Percentiles rank a stretch among this genome's conserved stretches.
Conservation (phyloP, 2,888 invertebrate genomes). For the Dynastes tityus region DNA sequence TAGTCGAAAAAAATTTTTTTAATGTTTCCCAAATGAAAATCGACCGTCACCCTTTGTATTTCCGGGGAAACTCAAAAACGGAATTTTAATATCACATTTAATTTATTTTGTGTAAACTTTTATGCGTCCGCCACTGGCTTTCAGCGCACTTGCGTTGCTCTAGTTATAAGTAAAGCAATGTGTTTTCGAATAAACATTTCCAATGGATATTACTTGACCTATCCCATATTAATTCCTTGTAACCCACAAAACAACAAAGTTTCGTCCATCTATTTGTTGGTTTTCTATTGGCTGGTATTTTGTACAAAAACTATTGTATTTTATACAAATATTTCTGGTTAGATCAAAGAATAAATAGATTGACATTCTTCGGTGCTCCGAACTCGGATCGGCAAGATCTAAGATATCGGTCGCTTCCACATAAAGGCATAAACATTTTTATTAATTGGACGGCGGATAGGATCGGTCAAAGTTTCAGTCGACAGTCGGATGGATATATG, state of each 20-base stretch:
- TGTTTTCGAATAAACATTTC: background rate
- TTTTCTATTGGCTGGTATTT: background rate
- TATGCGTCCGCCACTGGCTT: no score
- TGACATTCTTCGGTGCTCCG: slow-evolving; percentile 38
- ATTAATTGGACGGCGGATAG: slow-evolving; percentile 46
- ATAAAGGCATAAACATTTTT: slow-evolving; percentile 49
- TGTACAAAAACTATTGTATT: slow-evolving; percentile 27
- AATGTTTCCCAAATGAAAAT: no score
- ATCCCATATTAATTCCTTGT: slow-evolving; percentile 2
- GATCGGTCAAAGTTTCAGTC: slow-evolving; percentile 32
- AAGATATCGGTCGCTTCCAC: slow-evolving; percentile 39
- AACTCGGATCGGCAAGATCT: slow-evolving; percentile 45
- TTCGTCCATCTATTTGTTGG: background rate
- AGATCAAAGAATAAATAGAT: slow-evolving; percentile 11
- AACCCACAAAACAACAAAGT: background rate
- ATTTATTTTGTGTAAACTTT: no score
- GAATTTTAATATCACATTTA: no score
- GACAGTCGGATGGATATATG: slow-evolving; percentile 32
- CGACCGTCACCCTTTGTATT: no score
- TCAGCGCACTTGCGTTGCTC: no score
- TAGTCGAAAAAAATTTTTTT: no score
- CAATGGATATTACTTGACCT: slow-evolving; percentile 12
- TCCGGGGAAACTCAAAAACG: no score
- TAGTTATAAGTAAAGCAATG: no score
- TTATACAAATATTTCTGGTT: slow-evolving; percentile 21